phyloP scores from a whole-genome alignment of 2,797 vertebrate genomes.

The Coendou prehensilis region DNA sequence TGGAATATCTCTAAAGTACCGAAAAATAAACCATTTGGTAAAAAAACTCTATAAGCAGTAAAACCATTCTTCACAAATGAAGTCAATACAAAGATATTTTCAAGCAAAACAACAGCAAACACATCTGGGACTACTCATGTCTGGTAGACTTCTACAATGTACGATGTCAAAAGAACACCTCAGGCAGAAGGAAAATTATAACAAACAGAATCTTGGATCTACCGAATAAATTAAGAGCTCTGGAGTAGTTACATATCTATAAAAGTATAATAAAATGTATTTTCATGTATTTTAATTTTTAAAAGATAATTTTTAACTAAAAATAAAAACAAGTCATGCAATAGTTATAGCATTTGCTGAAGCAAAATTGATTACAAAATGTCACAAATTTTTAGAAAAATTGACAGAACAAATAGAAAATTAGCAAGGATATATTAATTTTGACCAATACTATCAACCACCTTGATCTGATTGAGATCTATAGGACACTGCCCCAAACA shows the following conservation, averaged over 20 bases:
- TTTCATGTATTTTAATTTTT: background rate
- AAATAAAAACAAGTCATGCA: background rate
- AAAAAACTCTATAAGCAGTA: background rate
- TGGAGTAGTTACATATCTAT: background rate
- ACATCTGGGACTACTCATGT: background rate
- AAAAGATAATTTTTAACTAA: background rate
- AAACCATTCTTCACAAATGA: background rate
- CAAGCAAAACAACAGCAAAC: background rate
- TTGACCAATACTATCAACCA: background rate
- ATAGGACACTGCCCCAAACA: background rate
- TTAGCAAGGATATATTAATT: background rate
- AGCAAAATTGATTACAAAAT: background rate
- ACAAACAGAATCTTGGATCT: background rate
- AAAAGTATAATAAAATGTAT: background rate
- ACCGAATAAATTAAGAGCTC: background rate
- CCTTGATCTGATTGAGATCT: background rate
- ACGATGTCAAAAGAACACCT: background rate
- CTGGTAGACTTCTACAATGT: background rate
- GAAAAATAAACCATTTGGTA: background rate
- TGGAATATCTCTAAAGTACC: background rate
- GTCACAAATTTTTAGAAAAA: background rate
- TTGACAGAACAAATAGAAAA: background rate
- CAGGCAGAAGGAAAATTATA: background rate
- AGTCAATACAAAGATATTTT: background rate
- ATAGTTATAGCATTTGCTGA: background rate